Conservation (phyloP, 1,140 invertebrate genomes). For the Temnothorax nylanderi region DNA sequence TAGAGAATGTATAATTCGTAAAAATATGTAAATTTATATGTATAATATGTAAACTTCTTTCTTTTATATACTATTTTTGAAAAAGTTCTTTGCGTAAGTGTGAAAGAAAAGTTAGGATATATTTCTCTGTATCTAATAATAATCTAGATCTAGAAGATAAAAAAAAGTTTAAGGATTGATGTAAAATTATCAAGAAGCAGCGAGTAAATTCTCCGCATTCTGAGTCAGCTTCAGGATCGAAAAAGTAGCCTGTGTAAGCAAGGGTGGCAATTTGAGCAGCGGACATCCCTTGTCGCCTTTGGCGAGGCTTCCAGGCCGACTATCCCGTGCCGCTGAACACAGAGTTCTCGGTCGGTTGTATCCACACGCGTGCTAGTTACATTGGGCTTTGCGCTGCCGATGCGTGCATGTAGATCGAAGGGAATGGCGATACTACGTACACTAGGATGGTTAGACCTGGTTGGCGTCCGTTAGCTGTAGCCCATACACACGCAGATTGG, state of each 20-base stretch:
- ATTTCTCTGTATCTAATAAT: background rate
- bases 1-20: background rate
- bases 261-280: conserved; percentile 64
- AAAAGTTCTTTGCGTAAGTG: background rate
- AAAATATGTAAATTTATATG: background rate
- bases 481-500: conserved; percentile 76
- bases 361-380: conserved; percentile 73
- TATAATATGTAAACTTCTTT: background rate
- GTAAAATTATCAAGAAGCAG: background rate
- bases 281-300: conserved; percentile 74
- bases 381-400: conserved; percentile 69
- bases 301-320: conserved; percentile 59
- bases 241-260: conserved; percentile 58
- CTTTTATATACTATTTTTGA: background rate
- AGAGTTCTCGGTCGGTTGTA: conserved; percentile 68
- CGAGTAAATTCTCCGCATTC: background rate
- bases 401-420: conserved; percentile 65
- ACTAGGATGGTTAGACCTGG: conserved; percentile 50
- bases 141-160: background rate
- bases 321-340: conserved; percentile 51
- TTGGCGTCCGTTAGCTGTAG: conserved; percentile 65
- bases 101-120: background rate
- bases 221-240: background rate
- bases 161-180: background rate
- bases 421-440: conserved; percentile 64